Base-by-base conservation (phyloP, 2,797 vertebrate species). In the Sardinella longiceps region DNA sequence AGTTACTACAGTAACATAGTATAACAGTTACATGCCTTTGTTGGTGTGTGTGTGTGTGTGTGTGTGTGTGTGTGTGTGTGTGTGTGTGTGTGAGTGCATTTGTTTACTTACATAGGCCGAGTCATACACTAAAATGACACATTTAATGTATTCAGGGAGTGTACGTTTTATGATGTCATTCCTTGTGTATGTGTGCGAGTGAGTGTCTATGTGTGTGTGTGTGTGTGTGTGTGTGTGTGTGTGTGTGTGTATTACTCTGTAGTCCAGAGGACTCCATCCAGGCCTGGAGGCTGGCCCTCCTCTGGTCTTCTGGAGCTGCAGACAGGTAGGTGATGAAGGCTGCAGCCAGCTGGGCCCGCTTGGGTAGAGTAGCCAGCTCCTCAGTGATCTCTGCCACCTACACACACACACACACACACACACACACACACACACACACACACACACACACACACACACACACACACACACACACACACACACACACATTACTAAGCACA, bases 271-370 rank as follows among this genome's bases (percentile, higher is more conserved):
- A 95, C 89, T 93, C 95, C 93, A 95, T 98, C 98, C 98, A 99
- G 48, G 94, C 92, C 90, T 97, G 95, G 88, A 98, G 93, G 89
- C 96, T 97, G 86, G 84, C 91, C 92, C 94, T 96, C 86, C 98
- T 96, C 84, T 95, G 95, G 91, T 96, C 96, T 88, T 99, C 98
- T 0, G 97, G 92, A 85, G 98, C 97, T 60, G 98, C 96, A 83
- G 98, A 97, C 89, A 99, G 95, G 87, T 99, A 99, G 0, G 97
- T 98, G 92, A 99, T 97, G 91, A 99, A 99, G 20, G 97, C 98
- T 87, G 98, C 97, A 80, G 98, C 97, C 46, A 99, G 94, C 85
- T 98, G 96, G 86, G 97, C 95, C 90, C 96, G 96, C 91, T 95
- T 95, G 83, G 98, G 97, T 80, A 99, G 94, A 0, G 96, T 97